A percentile compares a stretch with the other conserved stretches of the same genome.
These are phyloP conservation scores for Himantopus leucocephalus DNA, from an alignment of 2,113 vertebrate species.

Conservation along the genomic window DNA sequence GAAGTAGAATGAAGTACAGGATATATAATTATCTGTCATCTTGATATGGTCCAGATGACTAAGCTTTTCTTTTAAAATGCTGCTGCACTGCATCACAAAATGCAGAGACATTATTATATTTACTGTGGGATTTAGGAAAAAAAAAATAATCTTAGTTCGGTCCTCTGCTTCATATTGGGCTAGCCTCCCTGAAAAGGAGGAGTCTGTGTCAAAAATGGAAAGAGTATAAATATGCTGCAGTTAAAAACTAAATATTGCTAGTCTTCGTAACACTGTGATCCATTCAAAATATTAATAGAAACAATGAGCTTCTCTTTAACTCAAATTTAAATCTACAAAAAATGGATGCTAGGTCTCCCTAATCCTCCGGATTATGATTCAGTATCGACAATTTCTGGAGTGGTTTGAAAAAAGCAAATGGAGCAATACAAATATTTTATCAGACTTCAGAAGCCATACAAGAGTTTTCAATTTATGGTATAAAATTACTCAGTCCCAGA, in stretches of 20 bases:
- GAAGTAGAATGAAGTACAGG: not conserved
- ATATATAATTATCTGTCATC: not conserved
- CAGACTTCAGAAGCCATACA: not conserved
- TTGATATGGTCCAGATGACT: not conserved
- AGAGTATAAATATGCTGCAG: not conserved
- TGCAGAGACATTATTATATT: not conserved
- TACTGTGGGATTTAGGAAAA: not conserved
- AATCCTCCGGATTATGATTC: not conserved
- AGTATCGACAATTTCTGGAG: not conserved
- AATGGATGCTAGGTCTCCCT: not conserved
- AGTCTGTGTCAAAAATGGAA: not conserved
- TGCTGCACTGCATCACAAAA: not conserved
- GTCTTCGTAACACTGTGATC: not conserved
- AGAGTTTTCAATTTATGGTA: not conserved
- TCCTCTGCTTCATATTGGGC: not conserved
- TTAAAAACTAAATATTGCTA: not conserved
- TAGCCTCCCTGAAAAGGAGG: not conserved
- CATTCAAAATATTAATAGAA: not conserved
- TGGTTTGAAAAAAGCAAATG: not conserved
- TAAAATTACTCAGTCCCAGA: not conserved
- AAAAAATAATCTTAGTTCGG: not conserved
- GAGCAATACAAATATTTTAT: not conserved
- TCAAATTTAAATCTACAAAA: not conserved
- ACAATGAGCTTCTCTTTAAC: not conserved
- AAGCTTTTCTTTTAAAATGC: not conserved